Percentiles rank a stretch among this genome's conserved stretches.
Evolutionary conservation across 2,888 invertebrate species (phyloP).

Genomic region (Omphaloscelis lunosa): DNA sequence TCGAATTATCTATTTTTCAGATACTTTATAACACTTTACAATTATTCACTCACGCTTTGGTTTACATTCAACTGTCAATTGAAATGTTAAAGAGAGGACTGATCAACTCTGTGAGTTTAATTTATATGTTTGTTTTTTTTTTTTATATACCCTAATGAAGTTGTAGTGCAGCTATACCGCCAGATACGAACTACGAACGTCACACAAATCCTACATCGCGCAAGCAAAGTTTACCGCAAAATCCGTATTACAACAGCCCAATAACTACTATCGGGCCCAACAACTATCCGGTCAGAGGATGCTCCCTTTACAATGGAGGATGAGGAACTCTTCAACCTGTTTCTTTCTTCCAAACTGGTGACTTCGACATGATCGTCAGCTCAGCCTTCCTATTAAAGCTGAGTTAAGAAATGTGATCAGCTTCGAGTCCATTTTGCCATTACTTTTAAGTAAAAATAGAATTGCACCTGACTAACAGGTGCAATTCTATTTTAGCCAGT

Average conservation of each 20-base stretch:
- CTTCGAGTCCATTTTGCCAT: not conserved
- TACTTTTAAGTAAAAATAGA: no score
- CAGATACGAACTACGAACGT: not conserved
- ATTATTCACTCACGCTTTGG: not conserved
- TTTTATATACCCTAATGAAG: not conserved
- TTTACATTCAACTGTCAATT: constrained; percentile 16
- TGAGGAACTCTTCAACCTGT: not conserved
- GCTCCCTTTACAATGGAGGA: not conserved
- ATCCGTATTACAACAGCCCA: not conserved
- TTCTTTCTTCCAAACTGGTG: not conserved
- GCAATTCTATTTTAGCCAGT: not conserved
- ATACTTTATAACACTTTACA: constrained; percentile 2
- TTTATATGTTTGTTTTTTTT: not conserved
- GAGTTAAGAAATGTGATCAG: not conserved
- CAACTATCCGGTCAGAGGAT: not conserved
- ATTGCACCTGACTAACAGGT: no score
- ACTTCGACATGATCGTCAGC: not conserved
- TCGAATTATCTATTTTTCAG: constrained; percentile 10
- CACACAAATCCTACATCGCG: no score
- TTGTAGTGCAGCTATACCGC: not conserved
- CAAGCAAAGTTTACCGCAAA: not conserved
- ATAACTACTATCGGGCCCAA: not conserved
- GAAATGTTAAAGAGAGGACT: not conserved
- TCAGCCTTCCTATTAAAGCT: not conserved
- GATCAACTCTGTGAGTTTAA: constrained; percentile 4